A percentile compares a stretch with the other conserved stretches of the same genome.
Conservation (phyloP, 2,888 invertebrate genomes). For the Dioctria rufipes region DNA sequence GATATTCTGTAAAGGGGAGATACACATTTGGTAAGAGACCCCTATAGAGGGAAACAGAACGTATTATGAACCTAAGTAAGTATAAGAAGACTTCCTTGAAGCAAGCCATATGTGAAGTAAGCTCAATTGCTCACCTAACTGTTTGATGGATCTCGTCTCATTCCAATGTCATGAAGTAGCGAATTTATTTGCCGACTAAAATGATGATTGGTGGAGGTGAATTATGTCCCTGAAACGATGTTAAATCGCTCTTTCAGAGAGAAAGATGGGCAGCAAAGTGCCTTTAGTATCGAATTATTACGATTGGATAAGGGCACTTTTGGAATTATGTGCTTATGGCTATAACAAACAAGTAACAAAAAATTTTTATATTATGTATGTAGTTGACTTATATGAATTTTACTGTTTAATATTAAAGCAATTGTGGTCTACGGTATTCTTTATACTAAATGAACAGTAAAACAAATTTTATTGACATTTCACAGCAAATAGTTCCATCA, state of each 20-base stretch:
- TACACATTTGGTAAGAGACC: neutral
- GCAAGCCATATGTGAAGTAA: neutral
- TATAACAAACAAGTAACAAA: too few species aligned
- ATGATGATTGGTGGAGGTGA: slow-evolving; percentile 7
- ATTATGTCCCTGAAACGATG: neutral
- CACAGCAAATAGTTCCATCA: too few species aligned
- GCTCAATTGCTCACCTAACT: neutral
- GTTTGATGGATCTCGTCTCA: neutral
- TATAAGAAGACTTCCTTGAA: too few species aligned
- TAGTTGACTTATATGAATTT: too few species aligned
- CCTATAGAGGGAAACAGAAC: neutral
- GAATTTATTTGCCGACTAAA: neutral
- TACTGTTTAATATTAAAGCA: too few species aligned
- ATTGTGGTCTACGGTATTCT: too few species aligned
- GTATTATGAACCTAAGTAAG: too few species aligned
- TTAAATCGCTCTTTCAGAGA: neutral
- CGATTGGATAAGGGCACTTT: too few species aligned
- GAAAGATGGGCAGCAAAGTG: neutral
- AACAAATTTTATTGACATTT: too few species aligned
- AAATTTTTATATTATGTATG: too few species aligned
- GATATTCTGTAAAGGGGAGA: neutral
- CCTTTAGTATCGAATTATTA: neutral
- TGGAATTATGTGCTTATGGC: too few species aligned
- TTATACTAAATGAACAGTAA: too few species aligned
- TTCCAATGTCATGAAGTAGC: neutral